Base-by-base conservation (phyloP, 2,113 vertebrate genomes). In the Excalfactoria chinensis region DNA sequence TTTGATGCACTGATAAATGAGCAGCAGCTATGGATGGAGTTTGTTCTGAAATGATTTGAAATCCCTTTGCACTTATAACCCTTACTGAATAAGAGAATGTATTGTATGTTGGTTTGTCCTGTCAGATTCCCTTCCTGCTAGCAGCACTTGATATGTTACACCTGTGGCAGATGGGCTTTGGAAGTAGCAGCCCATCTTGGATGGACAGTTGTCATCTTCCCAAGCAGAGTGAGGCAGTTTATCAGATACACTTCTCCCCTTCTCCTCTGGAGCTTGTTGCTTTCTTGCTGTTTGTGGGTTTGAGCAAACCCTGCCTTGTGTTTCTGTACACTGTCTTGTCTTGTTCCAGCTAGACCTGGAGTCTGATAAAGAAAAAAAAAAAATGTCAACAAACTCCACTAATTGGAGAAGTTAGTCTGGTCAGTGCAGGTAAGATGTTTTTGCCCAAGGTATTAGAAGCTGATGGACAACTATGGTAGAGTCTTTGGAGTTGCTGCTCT, bases 21-120 rank as follows among this genome's bases (percentile, higher is more conserved):
- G 92, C 82, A 93, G 93, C 94, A 46, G 70, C 94, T 97, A 84
- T 81, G 95, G 94, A 96, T 94, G 89, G 84, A 91, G 95, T 97
- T 96, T 94, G 85, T 96, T 97, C 90, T 97, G 91, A 97, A 96
- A 91, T 97, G 94, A 97, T 90, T 94, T 96, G 94, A 95, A 96
- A 89, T 41, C 84, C 89, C 90, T 82, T 95, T 97, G 96, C 95
- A 96, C 94, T 93, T 75, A 63, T 25, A 95, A 94, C 89, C 87
- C 55, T 34, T 93, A 68, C 75, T 92, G 89, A 96, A 91, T 92
- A 96, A 95, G 96, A 87, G 93, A 96, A 96, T 87, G 76, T 91
- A 77, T 91, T 95, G 77, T 91, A 62, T 85, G 96, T 96, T 5
- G 86, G 74, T 97, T 93, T 96, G 93, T 97, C 88, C 76, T 85